Conservation (phyloP, 2,888 invertebrate genomes). For the Thecocarcelia acutangulata region DNA sequence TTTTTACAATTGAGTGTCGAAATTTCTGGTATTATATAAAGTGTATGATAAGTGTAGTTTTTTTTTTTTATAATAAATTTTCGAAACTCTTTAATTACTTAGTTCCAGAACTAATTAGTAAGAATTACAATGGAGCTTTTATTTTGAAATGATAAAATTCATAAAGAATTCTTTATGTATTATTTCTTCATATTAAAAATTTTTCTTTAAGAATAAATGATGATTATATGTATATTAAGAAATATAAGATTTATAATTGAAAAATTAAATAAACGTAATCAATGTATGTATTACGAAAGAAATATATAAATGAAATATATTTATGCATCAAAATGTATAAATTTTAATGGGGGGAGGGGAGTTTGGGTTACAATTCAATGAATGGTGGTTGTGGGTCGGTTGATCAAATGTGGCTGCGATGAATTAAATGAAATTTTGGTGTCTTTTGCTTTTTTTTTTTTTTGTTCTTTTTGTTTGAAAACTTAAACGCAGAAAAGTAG, state of each 20-base stretch:
- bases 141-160: constrained; percentile 55
- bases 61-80: constrained; percentile 34
- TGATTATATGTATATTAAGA: constrained; percentile 63
- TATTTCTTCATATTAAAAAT: constrained; percentile 58
- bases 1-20: constrained; percentile 67
- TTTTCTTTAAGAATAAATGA: constrained; percentile 64
- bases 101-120: constrained; percentile 54
- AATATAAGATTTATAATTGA: constrained; percentile 57
- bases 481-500: constrained; percentile 2
- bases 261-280: constrained; percentile 59
- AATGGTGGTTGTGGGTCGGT: too few species aligned
- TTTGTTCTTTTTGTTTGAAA: constrained; percentile 10
- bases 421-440: constrained; percentile 45
- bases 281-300: constrained; percentile 51
- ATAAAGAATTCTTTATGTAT: constrained; percentile 41
- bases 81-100: constrained; percentile 58
- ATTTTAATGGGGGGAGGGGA: constrained; percentile 18
- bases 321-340: constrained; percentile 31
- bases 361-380: constrained; percentile 31
- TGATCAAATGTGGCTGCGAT: constrained; percentile 42
- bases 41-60: constrained; percentile 59
- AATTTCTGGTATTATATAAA: constrained; percentile 50
- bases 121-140: constrained; percentile 50
- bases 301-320: constrained; percentile 61
- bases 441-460: constrained; percentile 25